A percentile compares a stretch with the other conserved stretches of the same genome.
These are phyloP conservation scores for Elachura formosa DNA, from an alignment of 2,113 vertebrate genomes.

Conservation along the genomic window DNA sequence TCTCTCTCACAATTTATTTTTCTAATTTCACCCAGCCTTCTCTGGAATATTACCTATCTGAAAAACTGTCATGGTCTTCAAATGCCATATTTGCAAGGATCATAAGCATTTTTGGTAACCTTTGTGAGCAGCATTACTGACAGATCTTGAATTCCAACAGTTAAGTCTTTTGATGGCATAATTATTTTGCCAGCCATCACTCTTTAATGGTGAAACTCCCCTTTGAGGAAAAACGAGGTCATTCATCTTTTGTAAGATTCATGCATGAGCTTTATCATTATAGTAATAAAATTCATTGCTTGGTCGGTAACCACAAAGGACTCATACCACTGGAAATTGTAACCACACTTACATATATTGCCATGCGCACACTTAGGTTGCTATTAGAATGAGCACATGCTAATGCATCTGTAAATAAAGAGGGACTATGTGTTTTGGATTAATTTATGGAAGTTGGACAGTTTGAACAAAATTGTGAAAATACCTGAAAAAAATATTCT, in stretches of 20 bases:
- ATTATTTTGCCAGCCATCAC: background rate
- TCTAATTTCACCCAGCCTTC: background rate
- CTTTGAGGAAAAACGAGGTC: background rate
- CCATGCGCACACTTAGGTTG: background rate
- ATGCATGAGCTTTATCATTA: background rate
- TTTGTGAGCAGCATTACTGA: background rate
- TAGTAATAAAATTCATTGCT: background rate
- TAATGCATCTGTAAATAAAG: background rate
- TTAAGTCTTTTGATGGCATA: background rate
- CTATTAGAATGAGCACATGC: background rate
- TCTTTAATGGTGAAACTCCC: background rate
- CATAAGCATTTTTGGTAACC: background rate
- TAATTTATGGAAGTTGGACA: background rate
- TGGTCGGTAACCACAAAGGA: background rate
- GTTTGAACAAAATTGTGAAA: background rate
- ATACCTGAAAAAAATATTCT: background rate
- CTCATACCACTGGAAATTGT: background rate
- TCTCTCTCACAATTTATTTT: background rate
- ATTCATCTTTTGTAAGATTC: background rate
- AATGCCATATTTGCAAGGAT: background rate
- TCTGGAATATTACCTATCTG: background rate
- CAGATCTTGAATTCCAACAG: background rate
- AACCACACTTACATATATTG: background rate
- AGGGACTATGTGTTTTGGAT: background rate
- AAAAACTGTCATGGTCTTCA: background rate